phyloP scores from a whole-genome alignment of 2,113 vertebrate species.

The Otolemur garnettii region DNA sequence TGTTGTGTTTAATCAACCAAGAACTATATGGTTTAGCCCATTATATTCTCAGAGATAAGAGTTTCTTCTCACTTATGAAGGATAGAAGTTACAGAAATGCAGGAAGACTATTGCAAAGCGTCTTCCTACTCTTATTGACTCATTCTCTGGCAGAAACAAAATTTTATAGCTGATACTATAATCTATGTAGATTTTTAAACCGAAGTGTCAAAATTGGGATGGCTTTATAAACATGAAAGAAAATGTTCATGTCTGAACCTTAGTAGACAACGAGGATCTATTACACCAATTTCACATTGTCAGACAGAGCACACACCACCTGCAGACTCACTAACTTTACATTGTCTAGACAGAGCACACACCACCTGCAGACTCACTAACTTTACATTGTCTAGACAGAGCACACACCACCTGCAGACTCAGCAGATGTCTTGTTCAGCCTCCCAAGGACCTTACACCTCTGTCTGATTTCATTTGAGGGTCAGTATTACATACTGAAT shows the following conservation, averaged over 20 bases:
- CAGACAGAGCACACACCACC: constrained; percentile 15
- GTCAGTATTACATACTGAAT: constrained; percentile 53
- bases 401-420: constrained; percentile 9
- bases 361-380: constrained; percentile 29
- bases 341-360: constrained; percentile 4
- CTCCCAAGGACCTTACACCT: constrained; percentile 41
- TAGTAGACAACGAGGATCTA: constrained; percentile 25
- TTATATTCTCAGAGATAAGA: constrained; percentile 12
- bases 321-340: constrained; percentile 30
- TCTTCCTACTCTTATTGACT: background rate
- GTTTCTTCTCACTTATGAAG: constrained; percentile 55
- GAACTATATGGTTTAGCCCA: constrained; percentile 44
- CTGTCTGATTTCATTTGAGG: constrained; percentile 60
- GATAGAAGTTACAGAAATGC: background rate
- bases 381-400: constrained; percentile 36
- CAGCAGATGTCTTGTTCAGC: constrained; percentile 17
- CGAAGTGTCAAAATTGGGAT: background rate
- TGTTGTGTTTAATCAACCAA: constrained; percentile 69
- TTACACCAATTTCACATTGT: constrained; percentile 36
- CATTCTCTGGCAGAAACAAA: constrained; percentile 25
- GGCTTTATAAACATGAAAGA: background rate
- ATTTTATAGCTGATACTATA: background rate
- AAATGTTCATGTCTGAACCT: background rate
- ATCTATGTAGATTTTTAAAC: background rate
- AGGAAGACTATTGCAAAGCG: background rate